phyloP scores from a whole-genome alignment of 2,797 vertebrate genomes.

The Hemitrygon akajei region DNA sequence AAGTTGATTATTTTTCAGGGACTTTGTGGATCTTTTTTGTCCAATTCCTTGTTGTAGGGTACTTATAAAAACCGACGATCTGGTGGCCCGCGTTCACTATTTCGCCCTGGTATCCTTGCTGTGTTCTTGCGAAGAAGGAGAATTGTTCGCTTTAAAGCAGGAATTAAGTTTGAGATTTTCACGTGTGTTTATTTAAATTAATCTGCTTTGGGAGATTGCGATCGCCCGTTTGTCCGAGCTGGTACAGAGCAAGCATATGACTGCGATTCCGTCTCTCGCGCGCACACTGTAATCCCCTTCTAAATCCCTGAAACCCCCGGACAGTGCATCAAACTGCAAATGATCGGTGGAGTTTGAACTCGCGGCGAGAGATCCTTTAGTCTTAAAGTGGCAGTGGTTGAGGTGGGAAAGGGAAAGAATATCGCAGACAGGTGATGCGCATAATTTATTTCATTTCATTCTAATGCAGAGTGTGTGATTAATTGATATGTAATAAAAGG shows the following conservation, averaged over 20 bases:
- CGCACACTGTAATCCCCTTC: constrained; percentile 10
- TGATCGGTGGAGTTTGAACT: neutral
- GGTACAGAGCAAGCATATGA: constrained; percentile 34
- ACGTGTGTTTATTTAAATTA: neutral
- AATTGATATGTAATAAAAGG: neutral
- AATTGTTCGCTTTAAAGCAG: neutral
- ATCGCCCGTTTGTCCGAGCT: neutral
- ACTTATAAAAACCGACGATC: neutral
- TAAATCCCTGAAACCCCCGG: neutral
- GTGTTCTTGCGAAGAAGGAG: neutral
- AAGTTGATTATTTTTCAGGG: neutral
- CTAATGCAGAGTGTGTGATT: neutral
- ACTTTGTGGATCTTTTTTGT: neutral
- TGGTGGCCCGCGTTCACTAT: neutral
- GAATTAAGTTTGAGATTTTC: neutral
- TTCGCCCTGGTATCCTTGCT: neutral
- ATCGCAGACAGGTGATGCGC: constrained; percentile 8
- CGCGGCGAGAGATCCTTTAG: neutral
- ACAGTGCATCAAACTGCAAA: neutral
- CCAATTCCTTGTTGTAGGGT: neutral
- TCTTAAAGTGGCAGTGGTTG: neutral
- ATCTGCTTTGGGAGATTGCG: constrained; percentile 20
- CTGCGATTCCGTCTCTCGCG: neutral
- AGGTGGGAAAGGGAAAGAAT: neutral
- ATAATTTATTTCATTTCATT: neutral